A percentile compares a stretch with the other conserved stretches of the same genome.
Conservation (phyloP, 2,888 invertebrate species). For the Megalurothrips usitatus region DNA sequence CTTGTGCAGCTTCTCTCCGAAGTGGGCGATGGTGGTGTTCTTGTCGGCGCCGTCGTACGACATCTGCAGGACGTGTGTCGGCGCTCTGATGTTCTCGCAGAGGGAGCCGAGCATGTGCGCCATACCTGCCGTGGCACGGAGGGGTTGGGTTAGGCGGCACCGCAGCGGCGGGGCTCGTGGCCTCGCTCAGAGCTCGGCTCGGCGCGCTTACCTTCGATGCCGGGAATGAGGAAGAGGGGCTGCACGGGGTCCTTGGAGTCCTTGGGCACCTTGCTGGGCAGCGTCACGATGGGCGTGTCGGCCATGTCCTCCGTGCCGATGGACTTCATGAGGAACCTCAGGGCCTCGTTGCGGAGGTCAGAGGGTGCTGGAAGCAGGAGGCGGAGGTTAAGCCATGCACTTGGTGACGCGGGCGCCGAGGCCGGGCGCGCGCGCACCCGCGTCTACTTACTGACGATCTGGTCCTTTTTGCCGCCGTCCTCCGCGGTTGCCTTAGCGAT, state of each 20-base stretch:
- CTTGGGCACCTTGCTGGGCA: constrained; percentile 24
- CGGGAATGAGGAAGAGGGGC: constrained; percentile 59
- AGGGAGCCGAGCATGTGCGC: constrained; percentile 53
- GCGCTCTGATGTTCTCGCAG: constrained; percentile 51
- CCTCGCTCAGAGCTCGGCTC: background rate
- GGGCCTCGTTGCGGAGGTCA: constrained; percentile 2
- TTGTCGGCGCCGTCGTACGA: constrained; percentile 47
- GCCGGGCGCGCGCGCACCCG: background rate
- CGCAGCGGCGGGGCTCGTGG: background rate
- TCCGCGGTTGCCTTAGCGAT: constrained; percentile 40
- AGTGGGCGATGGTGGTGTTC: constrained; percentile 48
- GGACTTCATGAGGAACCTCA: constrained; percentile 4
- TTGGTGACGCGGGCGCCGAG: background rate
- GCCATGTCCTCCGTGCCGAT: constrained; percentile 17
- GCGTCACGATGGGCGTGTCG: background rate
- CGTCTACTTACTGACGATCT: constrained; percentile 15
- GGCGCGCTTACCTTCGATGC: constrained; percentile 53
- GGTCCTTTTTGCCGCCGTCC: constrained; percentile 32
- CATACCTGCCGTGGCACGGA: constrained; percentile 45
- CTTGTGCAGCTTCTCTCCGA: constrained; percentile 53
- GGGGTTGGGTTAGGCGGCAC: background rate
- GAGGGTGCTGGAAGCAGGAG: background rate
- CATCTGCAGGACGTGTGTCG: constrained; percentile 54
- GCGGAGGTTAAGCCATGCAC: background rate
- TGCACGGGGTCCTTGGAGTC: constrained; percentile 37